Percentiles rank a stretch among this genome's conserved stretches.
phyloP scores from a whole-genome alignment of 1,140 invertebrate genomes.

The Samia ricini region DNA sequence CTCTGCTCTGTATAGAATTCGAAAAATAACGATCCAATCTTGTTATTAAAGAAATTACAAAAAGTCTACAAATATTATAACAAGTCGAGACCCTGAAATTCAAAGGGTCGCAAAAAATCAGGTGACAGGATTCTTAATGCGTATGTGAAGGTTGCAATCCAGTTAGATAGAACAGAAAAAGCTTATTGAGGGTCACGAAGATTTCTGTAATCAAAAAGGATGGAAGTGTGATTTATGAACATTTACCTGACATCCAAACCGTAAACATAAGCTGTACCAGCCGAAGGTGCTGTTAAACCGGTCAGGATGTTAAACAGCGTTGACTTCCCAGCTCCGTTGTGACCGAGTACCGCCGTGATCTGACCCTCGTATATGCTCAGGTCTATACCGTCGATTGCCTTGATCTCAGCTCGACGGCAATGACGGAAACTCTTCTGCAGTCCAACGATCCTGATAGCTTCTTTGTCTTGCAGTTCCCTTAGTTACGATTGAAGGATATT shows the following conservation, averaged over 20 bases:
- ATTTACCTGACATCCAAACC: slow-evolving; percentile 84
- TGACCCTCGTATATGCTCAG: slow-evolving; percentile 89
- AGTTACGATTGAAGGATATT: neutral
- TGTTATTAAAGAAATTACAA: too few relatives aligned
- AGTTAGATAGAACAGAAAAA: too few relatives aligned
- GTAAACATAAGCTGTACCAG: slow-evolving; percentile 87
- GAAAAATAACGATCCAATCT: too few relatives aligned
- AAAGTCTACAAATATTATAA: too few relatives aligned
- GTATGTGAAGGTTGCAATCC: too few relatives aligned
- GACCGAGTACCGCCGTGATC: slow-evolving; percentile 91
- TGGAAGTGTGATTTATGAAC: too few relatives aligned
- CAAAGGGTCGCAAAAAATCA: too few relatives aligned
- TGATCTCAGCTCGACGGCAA: slow-evolving; percentile 76
- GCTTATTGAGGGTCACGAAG: neutral
- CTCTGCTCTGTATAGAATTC: too few relatives aligned
- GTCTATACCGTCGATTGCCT: slow-evolving; percentile 82
- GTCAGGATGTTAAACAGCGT: slow-evolving; percentile 92
- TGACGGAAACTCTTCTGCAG: slow-evolving; percentile 85
- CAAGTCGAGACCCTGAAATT: too few relatives aligned
- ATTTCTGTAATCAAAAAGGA: too few relatives aligned
- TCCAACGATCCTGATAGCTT: slow-evolving; percentile 86
- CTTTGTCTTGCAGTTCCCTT: slow-evolving; percentile 83
- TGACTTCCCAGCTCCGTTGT: slow-evolving; percentile 94
- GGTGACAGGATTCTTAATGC: too few relatives aligned
- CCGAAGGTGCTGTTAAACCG: slow-evolving; percentile 85